Evolutionary conservation across 2,797 vertebrate genomes (phyloP).

Genomic region (Petrocephalus schoutedeni): DNA sequence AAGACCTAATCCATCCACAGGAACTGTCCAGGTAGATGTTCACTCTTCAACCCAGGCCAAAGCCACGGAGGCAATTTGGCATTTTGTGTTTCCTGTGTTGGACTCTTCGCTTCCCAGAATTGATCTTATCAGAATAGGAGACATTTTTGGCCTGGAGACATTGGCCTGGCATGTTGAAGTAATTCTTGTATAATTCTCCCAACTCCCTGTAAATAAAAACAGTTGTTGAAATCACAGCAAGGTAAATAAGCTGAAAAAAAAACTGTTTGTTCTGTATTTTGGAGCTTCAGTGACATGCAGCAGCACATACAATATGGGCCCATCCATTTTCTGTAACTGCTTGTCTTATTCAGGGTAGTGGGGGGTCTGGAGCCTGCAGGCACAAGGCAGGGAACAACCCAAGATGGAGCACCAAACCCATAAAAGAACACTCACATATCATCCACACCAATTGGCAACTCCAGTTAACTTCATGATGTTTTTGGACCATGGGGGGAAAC

Average conservation of each 20-base stretch:
- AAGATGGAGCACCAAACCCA: neutral
- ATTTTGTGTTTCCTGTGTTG: neutral
- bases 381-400: neutral
- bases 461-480: neutral
- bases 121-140: neutral
- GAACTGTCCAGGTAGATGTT: conserved; percentile 33
- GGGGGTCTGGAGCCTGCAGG: neutral
- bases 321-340: neutral
- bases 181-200: neutral
- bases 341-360: neutral
- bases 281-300: neutral
- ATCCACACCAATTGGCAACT: neutral
- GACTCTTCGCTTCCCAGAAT: neutral
- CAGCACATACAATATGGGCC: neutral
- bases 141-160: neutral
- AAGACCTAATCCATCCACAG: conserved; percentile 18
- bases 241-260: neutral
- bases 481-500: neutral
- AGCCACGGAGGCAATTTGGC: neutral
- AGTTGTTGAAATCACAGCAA: neutral
- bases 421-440: neutral
- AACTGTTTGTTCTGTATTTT: neutral
- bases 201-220: neutral
- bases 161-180: neutral
- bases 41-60: neutral